Percentiles rank a stretch among this genome's conserved stretches.
Conservation (phyloP, 2,113 vertebrate species). For the Melanocharis versteri region DNA sequence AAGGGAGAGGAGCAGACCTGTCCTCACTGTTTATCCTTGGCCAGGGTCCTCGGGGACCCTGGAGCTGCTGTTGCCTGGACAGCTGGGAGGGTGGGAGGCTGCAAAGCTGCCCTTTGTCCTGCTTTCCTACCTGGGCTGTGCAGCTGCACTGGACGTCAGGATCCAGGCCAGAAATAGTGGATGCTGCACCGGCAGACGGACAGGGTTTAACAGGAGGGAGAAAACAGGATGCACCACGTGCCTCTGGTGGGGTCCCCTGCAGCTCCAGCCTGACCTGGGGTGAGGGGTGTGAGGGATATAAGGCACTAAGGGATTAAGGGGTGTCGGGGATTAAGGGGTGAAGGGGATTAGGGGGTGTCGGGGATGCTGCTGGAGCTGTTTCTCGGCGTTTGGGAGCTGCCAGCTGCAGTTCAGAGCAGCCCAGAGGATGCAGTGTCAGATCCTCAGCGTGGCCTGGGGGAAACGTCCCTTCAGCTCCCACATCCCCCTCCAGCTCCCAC, state of each 20-base stretch:
- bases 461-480: fast-evolving
- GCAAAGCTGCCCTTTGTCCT: background rate
- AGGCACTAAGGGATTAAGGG: background rate
- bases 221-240: background rate
- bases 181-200: fast-evolving
- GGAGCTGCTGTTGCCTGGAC: background rate
- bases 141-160: background rate
- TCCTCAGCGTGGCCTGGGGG: too few species aligned
- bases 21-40: background rate
- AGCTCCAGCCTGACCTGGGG: background rate
- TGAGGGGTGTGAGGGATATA: background rate
- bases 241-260: background rate
- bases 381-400: fast-evolving
- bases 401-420: background rate
- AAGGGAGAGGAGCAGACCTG: background rate
- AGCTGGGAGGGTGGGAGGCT: background rate
- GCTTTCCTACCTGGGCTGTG: background rate
- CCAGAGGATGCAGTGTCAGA: background rate
- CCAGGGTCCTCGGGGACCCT: background rate
- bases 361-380: background rate
- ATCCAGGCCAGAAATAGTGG: background rate
- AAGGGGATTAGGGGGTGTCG: background rate
- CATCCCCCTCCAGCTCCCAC: too few species aligned
- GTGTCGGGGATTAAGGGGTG: background rate
- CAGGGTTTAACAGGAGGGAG: background rate